Conservation (phyloP, 1,140 invertebrate species). For the Acromyrmex charruanus region DNA sequence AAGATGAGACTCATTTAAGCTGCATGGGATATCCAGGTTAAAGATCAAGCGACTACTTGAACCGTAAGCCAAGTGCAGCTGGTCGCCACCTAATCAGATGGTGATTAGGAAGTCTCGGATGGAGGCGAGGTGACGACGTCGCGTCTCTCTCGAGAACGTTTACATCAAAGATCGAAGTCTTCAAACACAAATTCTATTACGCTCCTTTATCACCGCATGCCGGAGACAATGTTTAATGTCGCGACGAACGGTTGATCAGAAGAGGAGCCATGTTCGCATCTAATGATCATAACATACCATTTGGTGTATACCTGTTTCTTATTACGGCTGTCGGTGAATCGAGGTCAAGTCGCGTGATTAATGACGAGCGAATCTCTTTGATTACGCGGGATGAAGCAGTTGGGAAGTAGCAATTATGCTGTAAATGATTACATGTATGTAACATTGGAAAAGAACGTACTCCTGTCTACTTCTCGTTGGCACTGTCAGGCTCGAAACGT, state of each 20-base stretch:
- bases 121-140: neutral
- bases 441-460: neutral
- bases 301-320: neutral
- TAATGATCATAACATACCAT: neutral
- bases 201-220: neutral
- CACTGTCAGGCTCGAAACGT: neutral
- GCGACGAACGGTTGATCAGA: slow-evolving; percentile 18
- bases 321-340: slow-evolving; percentile 22
- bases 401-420: slow-evolving; percentile 16
- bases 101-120: slow-evolving; percentile 33
- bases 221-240: neutral
- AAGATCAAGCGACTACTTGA: slow-evolving; percentile 52
- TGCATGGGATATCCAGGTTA: slow-evolving; percentile 22
- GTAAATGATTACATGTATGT: neutral
- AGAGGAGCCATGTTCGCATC: neutral
- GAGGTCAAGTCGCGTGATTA: slow-evolving; percentile 43
- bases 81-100: slow-evolving; percentile 25
- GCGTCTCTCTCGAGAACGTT: slow-evolving; percentile 23
- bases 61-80: slow-evolving; percentile 14
- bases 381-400: neutral
- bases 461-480: neutral
- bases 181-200: neutral
- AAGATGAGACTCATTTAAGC: slow-evolving; percentile 49
- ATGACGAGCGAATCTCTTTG: slow-evolving; percentile 23
- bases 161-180: neutral